Conservation (phyloP, 2,113 vertebrate genomes). For the Psilopogon haemacephalus region DNA sequence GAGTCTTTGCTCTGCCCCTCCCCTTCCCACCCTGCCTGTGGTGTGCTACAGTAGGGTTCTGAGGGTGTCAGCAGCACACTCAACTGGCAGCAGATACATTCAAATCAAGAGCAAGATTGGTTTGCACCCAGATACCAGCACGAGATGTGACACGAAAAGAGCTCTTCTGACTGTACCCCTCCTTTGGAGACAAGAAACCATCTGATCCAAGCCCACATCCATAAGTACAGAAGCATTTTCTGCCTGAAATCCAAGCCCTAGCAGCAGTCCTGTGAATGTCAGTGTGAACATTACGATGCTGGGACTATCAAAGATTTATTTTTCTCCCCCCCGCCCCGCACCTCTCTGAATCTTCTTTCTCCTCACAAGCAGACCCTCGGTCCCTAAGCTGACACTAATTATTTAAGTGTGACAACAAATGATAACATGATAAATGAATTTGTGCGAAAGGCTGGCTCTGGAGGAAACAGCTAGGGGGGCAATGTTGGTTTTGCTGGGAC, state of each 20-base stretch:
- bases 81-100: background rate
- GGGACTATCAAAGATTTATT: background rate
- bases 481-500: background rate
- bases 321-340: too few species aligned
- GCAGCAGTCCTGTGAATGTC: background rate
- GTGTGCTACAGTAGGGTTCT: background rate
- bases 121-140: background rate
- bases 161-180: background rate
- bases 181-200: background rate
- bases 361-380: background rate
- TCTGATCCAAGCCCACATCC: background rate
- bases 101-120: background rate
- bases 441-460: background rate
- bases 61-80: background rate
- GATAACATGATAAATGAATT: background rate
- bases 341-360: background rate
- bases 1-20: background rate
- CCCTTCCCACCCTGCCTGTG: background rate
- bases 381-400: background rate
- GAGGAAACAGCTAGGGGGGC: background rate
- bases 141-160: background rate
- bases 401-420: background rate
- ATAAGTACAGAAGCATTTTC: background rate
- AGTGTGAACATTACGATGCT: background rate
- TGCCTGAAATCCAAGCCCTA: background rate